A percentile compares a stretch with the other conserved stretches of the same genome.
These are phyloP conservation scores for Perizoma flavofasciatum DNA, from an alignment of 2,888 invertebrate species.

Conservation along the genomic window DNA sequence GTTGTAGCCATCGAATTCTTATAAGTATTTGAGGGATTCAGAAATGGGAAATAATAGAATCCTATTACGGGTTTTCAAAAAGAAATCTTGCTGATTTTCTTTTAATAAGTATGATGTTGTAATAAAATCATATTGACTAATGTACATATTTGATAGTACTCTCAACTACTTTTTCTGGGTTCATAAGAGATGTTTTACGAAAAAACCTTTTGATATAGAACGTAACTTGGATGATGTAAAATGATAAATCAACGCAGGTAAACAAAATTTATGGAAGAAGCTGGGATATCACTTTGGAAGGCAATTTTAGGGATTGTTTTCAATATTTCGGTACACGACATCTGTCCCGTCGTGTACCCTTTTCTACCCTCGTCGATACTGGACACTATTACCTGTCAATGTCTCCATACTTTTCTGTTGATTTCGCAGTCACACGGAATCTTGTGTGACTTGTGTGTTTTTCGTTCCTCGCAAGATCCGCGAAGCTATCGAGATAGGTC, in stretches of 20 bases:
- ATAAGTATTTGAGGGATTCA: neutral
- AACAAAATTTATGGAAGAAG: conserved; percentile 9
- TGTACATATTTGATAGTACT: no score
- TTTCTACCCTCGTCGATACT: conserved; percentile 68
- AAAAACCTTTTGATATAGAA: no score
- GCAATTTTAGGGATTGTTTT: conserved; percentile 37
- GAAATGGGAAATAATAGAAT: neutral
- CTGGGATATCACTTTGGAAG: conserved; percentile 14
- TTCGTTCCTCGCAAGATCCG: no score
- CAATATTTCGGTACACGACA: conserved; percentile 64
- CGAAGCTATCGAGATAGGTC: no score
- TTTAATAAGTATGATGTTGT: no score
- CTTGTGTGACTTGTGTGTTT: no score
- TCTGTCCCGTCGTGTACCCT: conserved; percentile 70
- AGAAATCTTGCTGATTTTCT: no score
- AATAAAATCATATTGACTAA: no score
- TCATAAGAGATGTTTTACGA: no score
- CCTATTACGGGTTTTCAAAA: neutral
- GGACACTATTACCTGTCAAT: conserved; percentile 72
- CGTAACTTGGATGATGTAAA: neutral
- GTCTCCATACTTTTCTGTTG: conserved; percentile 67
- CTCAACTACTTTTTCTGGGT: no score
- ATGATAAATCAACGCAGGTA: conserved; percentile 17
- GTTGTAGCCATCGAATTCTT: neutral
- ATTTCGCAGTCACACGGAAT: no score